These are phyloP conservation scores for Procambarus clarkii DNA, from an alignment of 1,140 invertebrate genomes.

Conservation along the genomic window DNA sequence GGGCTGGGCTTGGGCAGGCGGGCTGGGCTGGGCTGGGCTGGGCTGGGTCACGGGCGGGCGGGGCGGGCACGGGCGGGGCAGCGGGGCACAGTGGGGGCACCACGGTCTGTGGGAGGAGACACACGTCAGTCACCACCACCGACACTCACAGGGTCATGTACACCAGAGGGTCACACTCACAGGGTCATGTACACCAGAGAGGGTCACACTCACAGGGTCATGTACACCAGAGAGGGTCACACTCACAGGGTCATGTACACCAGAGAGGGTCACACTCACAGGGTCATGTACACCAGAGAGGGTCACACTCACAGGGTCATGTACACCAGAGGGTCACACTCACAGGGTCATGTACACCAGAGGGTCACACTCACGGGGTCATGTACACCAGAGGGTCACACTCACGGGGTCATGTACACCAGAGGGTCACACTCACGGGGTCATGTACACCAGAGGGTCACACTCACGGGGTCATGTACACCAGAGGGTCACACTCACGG, in stretches of 20 bases:
- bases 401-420: background rate
- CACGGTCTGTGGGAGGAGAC: conserved; percentile 69
- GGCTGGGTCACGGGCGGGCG: conserved; percentile 44
- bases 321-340: background rate
- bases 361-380: background rate
- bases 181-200: background rate
- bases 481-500: background rate
- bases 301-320: background rate
- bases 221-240: background rate
- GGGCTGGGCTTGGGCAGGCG: conserved; percentile 17
- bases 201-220: background rate
- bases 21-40: conserved; percentile 45
- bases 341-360: background rate
- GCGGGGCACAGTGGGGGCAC: conserved; percentile 64
- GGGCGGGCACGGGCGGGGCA: conserved; percentile 18
- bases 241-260: background rate
- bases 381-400: background rate
- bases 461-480: background rate
- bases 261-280: background rate
- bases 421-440: background rate
- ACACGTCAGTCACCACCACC: conserved; percentile 42
- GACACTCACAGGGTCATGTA: background rate
- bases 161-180: background rate
- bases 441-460: background rate
- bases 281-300: background rate